Percentiles rank a stretch among this genome's conserved stretches.
Evolutionary conservation across 1,140 invertebrate genomes (phyloP).

Genomic region (Psilanteris sp.): DNA sequence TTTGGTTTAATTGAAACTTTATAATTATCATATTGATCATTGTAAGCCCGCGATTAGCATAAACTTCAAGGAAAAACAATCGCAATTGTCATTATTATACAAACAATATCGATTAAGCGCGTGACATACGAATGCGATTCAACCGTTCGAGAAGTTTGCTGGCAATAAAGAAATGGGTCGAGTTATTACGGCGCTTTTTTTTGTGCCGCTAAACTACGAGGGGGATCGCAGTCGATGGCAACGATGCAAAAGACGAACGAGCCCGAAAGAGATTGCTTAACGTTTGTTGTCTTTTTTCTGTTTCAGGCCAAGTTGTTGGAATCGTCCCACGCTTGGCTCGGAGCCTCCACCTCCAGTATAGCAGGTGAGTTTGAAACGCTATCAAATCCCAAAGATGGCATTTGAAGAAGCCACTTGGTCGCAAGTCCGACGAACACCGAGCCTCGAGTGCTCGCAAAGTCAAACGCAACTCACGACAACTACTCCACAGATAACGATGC

Average conservation of each 20-base stretch:
- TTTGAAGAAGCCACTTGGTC: constrained; percentile 52
- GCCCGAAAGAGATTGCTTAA: too few relatives aligned
- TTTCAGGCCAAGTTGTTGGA: constrained; percentile 93
- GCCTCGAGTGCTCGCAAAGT: constrained; percentile 44
- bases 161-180: too few relatives aligned
- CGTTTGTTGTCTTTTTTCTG: constrained; percentile 77
- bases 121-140: too few relatives aligned
- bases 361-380: constrained; percentile 86
- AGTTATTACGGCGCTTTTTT: too few relatives aligned
- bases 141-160: too few relatives aligned
- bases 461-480: constrained; percentile 52
- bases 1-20: too few relatives aligned
- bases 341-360: constrained; percentile 90
- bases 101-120: constrained; percentile 10
- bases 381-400: constrained; percentile 35
- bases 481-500: constrained; percentile 34
- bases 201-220: too few relatives aligned
- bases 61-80: constrained; percentile 21
- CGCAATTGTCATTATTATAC: constrained; percentile 24
- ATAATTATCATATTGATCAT: constrained; percentile 14
- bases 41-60: constrained; percentile 8
- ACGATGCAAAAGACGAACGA: too few relatives aligned
- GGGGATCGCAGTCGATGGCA: too few relatives aligned
- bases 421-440: constrained; percentile 21
- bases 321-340: constrained; percentile 93